Evolutionary conservation across 2,888 invertebrate genomes (phyloP), one percentile per base, ranked within the genome.

Genomic region (Agapostemon virescens): DNA sequence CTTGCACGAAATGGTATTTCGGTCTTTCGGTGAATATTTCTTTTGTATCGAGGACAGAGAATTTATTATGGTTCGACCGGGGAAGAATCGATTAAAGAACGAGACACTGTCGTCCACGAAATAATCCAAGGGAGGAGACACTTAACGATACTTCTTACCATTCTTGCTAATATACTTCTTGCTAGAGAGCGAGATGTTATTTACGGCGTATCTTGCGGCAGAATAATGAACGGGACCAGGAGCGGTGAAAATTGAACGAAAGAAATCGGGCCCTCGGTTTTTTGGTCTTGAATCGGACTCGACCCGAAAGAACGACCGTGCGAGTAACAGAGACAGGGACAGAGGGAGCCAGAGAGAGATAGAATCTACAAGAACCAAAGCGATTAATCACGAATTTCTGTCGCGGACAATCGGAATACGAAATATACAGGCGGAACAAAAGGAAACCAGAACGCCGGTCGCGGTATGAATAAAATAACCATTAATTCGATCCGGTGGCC

Each of bases 381-480:
- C 87, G 86, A 86, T 86, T 86, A 85, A 86, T 86, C 85, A 82
- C 78, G 74, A 69, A 78, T 58, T 81, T 79, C 86, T 79, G 83
- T 82, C 79, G 75, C 77, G 77, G 86, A 84, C 86, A 86, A 86
- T 86, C 77, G 80, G 74, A 85, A 77, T 77, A 84, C 81, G 81
- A 85, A 86, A 86, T 79, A 86, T 77, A 80, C 74, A 63, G 67
- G 20, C 68, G 71, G 79, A 73, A 79, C 79, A 81, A 78, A 85
- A 79, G 85, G 72, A 74, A 74, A 83, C 42, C 74, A 63, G 55
- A 71, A 33, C 33, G 9, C 30, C 69, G 70, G 84, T 45, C 40
- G 69, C 71, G 49, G 79, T 79, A 84, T 83, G 87, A 84, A 86
- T 86, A 85, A 86, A 86, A 86, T 86, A 82, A 85, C 82, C 85